phyloP scores from a whole-genome alignment of 2,113 vertebrate species.

The Chitala chitala region DNA sequence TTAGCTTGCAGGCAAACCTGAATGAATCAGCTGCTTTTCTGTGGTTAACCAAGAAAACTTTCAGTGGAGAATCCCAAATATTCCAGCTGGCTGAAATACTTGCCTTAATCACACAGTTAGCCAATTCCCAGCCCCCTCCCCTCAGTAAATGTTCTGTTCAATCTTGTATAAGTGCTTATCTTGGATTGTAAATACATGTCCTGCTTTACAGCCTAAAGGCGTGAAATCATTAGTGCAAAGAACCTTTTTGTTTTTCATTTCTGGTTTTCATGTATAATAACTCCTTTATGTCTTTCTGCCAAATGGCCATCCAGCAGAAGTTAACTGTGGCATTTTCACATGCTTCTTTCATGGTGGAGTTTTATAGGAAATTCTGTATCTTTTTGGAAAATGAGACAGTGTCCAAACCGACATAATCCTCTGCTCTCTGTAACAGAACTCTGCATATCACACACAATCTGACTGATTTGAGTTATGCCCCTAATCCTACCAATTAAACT shows the following conservation, averaged over 20 bases:
- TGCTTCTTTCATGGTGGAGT: conserved; percentile 16
- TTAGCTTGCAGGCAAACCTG: neutral
- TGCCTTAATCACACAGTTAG: neutral
- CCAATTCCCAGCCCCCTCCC: neutral
- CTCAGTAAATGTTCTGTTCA: neutral
- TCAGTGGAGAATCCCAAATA: neutral
- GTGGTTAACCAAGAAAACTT: neutral
- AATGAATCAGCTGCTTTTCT: neutral
- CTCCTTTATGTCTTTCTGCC: neutral
- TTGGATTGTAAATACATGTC: conserved; percentile 12
- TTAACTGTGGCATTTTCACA: neutral
- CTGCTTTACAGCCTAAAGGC: neutral
- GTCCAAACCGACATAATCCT: conserved; percentile 53
- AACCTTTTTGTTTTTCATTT: neutral
- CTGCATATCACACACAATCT: conserved; percentile 65
- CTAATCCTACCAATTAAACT: conserved; percentile 76
- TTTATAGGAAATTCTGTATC: conserved; percentile 46
- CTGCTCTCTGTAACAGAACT: conserved; percentile 69
- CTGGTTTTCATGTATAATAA: too few relatives aligned
- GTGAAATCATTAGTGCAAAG: neutral
- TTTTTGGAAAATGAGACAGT: conserved; percentile 61
- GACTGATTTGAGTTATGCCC: conserved; percentile 65
- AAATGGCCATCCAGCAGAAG: neutral
- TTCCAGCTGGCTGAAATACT: conserved; percentile 26
- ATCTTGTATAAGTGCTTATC: conserved; percentile 10